phyloP scores from a whole-genome alignment of 2,113 vertebrate genomes.

The Eudorcas thomsonii region DNA sequence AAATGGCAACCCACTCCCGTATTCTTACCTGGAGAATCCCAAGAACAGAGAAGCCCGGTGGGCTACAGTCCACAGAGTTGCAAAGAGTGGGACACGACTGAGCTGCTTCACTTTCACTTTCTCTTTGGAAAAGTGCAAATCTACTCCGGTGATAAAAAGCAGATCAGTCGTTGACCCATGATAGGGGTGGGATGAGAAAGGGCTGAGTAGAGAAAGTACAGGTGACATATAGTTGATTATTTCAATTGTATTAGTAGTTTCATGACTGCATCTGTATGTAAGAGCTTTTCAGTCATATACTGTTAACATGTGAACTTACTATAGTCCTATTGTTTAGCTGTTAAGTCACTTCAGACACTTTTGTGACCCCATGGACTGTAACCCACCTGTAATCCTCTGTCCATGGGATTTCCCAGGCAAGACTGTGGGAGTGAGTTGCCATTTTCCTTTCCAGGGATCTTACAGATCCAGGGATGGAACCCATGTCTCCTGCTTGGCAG shows the following conservation, averaged over 20 bases:
- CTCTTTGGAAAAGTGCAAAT: background rate
- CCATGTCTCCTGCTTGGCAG: background rate
- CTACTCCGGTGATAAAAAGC: background rate
- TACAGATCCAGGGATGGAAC: background rate
- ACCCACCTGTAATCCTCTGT: background rate
- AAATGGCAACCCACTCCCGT: too few species aligned
- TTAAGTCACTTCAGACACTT: background rate
- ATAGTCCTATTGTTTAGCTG: background rate
- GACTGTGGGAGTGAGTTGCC: background rate
- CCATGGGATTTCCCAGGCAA: background rate
- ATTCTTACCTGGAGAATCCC: too few species aligned
- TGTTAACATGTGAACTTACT: background rate
- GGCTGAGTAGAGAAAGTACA: background rate
- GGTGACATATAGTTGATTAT: background rate
- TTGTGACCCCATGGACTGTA: background rate
- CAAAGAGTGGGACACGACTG: too few species aligned
- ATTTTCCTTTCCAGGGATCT: background rate
- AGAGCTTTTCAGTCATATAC: background rate
- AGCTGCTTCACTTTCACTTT: too few species aligned
- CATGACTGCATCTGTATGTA: background rate
- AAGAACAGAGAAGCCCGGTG: too few species aligned
- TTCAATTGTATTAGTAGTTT: background rate
- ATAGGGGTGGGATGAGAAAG: background rate
- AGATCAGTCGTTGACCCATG: background rate
- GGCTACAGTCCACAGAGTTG: too few species aligned